A percentile compares a stretch with the other conserved stretches of the same genome.
Conservation (phyloP, 2,113 vertebrate genomes). For the Equus przewalskii region DNA sequence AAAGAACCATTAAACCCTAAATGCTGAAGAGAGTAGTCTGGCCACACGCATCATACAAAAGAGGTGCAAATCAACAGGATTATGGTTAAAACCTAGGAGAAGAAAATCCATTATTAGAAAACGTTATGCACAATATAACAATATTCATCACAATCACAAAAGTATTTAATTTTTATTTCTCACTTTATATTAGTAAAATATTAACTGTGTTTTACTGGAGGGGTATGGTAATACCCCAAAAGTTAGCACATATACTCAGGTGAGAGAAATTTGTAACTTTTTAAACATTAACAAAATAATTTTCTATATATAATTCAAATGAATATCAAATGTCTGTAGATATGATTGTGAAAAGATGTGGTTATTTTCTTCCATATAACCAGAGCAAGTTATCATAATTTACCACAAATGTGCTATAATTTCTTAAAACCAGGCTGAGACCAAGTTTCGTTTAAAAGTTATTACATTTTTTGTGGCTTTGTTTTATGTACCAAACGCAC, state of each 20-base stretch:
- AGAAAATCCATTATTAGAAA: slow-evolving; percentile 23
- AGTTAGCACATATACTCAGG: background rate
- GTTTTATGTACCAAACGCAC: background rate
- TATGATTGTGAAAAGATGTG: background rate
- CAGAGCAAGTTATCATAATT: background rate
- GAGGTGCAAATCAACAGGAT: slow-evolving; percentile 3
- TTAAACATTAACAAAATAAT: slow-evolving; percentile 27
- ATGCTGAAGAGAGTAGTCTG: background rate
- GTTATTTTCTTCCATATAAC: background rate
- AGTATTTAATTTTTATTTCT: slow-evolving; percentile 17
- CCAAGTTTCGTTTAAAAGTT: slow-evolving; percentile 25
- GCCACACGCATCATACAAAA: background rate
- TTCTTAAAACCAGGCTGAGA: slow-evolving; percentile 18
- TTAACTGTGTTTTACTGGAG: background rate
- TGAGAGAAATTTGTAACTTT: slow-evolving; percentile 19
- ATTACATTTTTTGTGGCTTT: slow-evolving; percentile 12
- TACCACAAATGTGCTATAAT: background rate
- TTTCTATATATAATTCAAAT: slow-evolving; percentile 7
- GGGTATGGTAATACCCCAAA: background rate
- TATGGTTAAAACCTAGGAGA: background rate
- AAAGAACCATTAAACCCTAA: background rate
- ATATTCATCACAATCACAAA: slow-evolving; percentile 27
- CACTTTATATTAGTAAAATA: slow-evolving; percentile 32
- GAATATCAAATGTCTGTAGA: background rate
- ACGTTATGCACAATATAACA: slow-evolving; percentile 37